Evolutionary conservation across 2,888 invertebrate species (phyloP), one percentile per base, ranked within the genome.

Genomic region (Noctua fimbriata): DNA sequence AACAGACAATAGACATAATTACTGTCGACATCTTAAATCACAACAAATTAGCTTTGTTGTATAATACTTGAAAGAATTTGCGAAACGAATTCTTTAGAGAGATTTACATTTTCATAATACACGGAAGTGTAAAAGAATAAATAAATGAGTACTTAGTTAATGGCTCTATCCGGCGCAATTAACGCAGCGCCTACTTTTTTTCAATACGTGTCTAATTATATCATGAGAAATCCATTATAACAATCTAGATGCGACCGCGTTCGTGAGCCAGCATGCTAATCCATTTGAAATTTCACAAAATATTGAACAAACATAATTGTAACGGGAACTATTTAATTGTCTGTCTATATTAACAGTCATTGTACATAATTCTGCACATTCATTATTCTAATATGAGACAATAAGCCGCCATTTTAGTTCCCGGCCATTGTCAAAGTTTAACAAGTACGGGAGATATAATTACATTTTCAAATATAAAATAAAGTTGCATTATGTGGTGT

Each of bases 371-470:
- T 92, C 92, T 89, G 89, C 90, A 89, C 93, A 93, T 93, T 94
- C 92, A 94, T 94, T 93, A 94, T 91, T 92, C 89, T 93, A 94
- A 94, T 94, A 92, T 82, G 93, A 96, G 93, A 95, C 95, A 96
- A 96, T 95, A 95, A 93, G 89, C 90, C 92, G 92, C 92, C 87
- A 91, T 94, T 92, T 93, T 91, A 90, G 94, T 96, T 96, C 95
- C 94, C 95, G 94, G 92, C 95, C 93, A 96, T 96, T 95, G 96
- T 96, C 94, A 94, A 93, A 94, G 91, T 93, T 93, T 94, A 94
- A 94, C 91, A 90, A 92, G 92, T 93, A 93, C 93, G 93, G 93
- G 94, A 94, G 93, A 91, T 91, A 92, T 95, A 94, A 95, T 95
- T 94, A 94, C 92, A 93, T 93, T 95, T 95, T 95, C 93, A 93